Conservation (phyloP, 2,113 vertebrate genomes). For the Ceuthmochares aereus region DNA sequence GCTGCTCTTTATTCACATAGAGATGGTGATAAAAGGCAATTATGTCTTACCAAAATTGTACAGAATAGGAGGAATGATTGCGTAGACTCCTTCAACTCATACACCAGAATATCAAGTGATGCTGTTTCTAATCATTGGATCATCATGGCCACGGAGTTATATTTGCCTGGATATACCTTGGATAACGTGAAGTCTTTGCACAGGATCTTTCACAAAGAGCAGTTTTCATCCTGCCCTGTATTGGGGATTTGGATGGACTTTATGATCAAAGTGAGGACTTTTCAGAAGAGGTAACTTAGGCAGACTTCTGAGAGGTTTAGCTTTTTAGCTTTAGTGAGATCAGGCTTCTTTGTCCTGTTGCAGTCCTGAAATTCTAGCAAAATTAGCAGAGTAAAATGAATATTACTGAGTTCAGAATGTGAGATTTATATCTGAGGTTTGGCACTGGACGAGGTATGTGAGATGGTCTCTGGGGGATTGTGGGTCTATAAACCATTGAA, state of each 20-base stretch:
- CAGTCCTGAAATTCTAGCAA: not conserved
- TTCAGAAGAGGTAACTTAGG: not conserved
- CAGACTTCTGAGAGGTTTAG: not conserved
- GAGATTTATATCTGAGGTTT: not conserved
- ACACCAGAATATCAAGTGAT: not conserved
- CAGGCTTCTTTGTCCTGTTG: not conserved
- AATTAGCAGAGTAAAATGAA: not conserved
- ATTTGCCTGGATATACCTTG: not conserved
- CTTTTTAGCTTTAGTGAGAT: not conserved
- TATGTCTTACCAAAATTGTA: not conserved
- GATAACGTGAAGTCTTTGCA: not conserved
- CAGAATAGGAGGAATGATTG: not conserved
- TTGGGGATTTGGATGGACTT: not conserved
- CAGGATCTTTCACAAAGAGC: not conserved
- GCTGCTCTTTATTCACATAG: not conserved
- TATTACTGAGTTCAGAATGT: not conserved
- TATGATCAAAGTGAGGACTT: not conserved
- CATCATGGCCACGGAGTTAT: not conserved
- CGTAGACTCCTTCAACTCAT: not conserved
- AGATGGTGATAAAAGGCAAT: not conserved
- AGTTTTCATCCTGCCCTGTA: not conserved
- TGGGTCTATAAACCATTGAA: not conserved
- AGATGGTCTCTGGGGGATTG: not conserved
- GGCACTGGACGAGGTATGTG: not conserved
- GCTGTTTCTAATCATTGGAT: not conserved